Evolutionary conservation across 2,113 vertebrate species (phyloP), one percentile per base, ranked within the genome.

Genomic region (Callithrix jacchus): DNA sequence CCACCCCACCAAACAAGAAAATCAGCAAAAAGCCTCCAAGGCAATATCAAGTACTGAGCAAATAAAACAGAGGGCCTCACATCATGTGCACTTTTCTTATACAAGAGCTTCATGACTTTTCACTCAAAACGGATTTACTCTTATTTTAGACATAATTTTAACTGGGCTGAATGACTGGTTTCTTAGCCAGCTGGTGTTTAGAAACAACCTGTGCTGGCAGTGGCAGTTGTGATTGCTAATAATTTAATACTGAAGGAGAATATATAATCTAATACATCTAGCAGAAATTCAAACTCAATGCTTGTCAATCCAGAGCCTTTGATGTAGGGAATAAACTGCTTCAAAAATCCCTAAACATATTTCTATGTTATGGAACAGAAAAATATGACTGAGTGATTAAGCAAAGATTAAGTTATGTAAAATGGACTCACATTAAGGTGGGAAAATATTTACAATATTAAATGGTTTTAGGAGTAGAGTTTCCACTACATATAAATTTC

Each of bases 381-480:
- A 83, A 79, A 47, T 52, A 49, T 3, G 61, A 70, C 42, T 79
- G 68, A 49, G 6, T n/a, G 40, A 47, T 66, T 8, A 83, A 71
- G 45, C 49, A 71, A 79, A 77, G 70, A 94, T 56, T 25, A 32
- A 49, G 13, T 77, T 64, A 56, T 94, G 32, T 70, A 27, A 32
- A 61, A 64, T 58, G 20, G 37, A 64, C 40, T 85, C 66, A 86
- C 12, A 18, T 73, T 83, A 87, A 70, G n/a, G 64, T 81, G 66
- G 30, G n/a, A 91, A 96, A 87, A 42, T 42, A 85, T 40, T 56
- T 91, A 81, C 87, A 94, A 71, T 80, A 71, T 88, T 73, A 95
- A 71, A 92, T 89, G 49, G 20, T 92, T 89, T 68, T 54, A 9
- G 8, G 8, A 56, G 10, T 32, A 80, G 17, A 52, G 16, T 77